Evolutionary conservation across 1,140 invertebrate species (phyloP).

Genomic region (Drosophila bipectinata): DNA sequence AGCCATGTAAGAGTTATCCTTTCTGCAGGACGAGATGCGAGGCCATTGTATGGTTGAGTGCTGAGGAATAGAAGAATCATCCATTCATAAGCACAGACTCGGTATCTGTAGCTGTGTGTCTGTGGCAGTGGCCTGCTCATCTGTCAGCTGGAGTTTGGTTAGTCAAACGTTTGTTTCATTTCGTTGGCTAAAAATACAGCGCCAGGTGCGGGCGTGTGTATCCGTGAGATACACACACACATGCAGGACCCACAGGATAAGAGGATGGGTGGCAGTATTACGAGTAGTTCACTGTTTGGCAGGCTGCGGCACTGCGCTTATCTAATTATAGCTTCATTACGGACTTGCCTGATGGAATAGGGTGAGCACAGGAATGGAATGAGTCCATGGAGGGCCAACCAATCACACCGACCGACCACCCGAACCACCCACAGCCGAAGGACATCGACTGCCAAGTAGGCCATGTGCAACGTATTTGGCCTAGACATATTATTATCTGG

Average conservation of each 20-base stretch:
- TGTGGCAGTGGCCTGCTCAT: constrained; percentile 30
- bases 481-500: constrained; percentile 54
- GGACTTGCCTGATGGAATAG: constrained; percentile 45
- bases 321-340: constrained; percentile 81
- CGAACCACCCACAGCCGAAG: constrained; percentile 19
- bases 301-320: constrained; percentile 59
- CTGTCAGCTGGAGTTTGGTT: constrained; percentile 71
- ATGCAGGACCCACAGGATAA: constrained; percentile 4
- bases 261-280: constrained; percentile 12
- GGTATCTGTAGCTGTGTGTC: constrained; percentile 13
- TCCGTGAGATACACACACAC: constrained; percentile 40
- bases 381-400: constrained; percentile 24
- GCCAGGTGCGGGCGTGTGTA: constrained; percentile 24
- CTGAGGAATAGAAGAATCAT: constrained; percentile 29
- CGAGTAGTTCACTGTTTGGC: constrained; percentile 45
- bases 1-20: constrained; percentile 3
- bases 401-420: background rate
- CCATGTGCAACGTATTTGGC: constrained; percentile 50
- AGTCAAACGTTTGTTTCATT: constrained; percentile 69
- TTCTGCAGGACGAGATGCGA: constrained; percentile 2
- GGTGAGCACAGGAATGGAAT: constrained; percentile 3
- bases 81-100: constrained; percentile 43
- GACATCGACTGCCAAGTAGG: constrained; percentile 44
- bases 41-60: constrained; percentile 27
- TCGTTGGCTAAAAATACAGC: constrained; percentile 69